Conservation (phyloP, 2,888 invertebrate species). For the Pseudococcus viburni region DNA sequence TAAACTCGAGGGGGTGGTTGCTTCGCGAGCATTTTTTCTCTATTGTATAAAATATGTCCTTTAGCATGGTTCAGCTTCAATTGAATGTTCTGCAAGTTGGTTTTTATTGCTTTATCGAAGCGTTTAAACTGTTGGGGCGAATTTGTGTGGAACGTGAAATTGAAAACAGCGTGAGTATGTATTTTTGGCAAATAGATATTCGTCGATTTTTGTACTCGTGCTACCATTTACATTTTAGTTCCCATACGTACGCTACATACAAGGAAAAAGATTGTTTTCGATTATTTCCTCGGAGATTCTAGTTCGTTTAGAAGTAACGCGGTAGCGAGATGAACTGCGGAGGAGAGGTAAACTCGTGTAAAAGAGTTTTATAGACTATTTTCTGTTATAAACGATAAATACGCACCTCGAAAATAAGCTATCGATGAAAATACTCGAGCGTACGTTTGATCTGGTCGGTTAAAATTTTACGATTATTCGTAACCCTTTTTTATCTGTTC, state of each 20-base stretch:
- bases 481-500: neutral
- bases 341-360: neutral
- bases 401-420: neutral
- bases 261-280: conserved; percentile 11
- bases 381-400: conserved; percentile 24
- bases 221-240: neutral
- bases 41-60: neutral
- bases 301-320: neutral
- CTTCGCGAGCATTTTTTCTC: neutral
- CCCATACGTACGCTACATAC: neutral
- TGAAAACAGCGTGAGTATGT: conserved; percentile 16
- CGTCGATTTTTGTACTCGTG: conserved; percentile 5
- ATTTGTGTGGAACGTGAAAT: conserved; percentile 11
- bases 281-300: conserved; percentile 6
- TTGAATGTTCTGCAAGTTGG: conserved; percentile 19
- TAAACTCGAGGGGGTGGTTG: neutral
- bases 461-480: conserved; percentile 12
- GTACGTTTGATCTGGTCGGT: neutral
- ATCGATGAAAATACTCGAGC: neutral
- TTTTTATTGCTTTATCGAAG: conserved; percentile 24
- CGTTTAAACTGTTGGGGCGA: neutral
- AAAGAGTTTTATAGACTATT: conserved; percentile 31
- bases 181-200: conserved; percentile 21
- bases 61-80: neutral
- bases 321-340: neutral